phyloP scores from a whole-genome alignment of 2,797 vertebrate species.

The Malurus splendens region DNA sequence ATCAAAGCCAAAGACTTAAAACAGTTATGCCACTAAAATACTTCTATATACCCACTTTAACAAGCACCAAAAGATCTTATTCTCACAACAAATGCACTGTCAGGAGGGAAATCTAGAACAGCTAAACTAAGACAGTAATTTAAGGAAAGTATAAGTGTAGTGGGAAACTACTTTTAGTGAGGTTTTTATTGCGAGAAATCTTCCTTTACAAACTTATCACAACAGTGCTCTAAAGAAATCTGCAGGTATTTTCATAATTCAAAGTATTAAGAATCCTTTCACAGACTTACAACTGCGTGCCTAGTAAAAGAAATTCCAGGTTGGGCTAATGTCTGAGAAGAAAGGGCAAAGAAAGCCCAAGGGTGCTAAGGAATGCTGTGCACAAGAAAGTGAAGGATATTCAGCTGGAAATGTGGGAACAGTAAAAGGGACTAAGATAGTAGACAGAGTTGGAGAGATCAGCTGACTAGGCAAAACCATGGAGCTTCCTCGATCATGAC shows the following conservation, averaged over 20 bases:
- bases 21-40: not conserved
- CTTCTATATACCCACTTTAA: not conserved
- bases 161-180: not conserved
- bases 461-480: not conserved
- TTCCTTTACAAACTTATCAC: not conserved
- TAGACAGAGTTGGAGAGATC: not conserved
- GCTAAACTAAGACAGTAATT: not conserved
- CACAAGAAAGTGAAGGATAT: not conserved
- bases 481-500: rapidly evolving
- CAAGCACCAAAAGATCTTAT: not conserved
- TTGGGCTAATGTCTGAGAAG: not conserved
- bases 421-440: not conserved
- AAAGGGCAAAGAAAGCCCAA: not conserved
- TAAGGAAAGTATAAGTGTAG: not conserved
- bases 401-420: rapidly evolving
- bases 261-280: not conserved
- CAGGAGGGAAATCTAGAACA: not conserved
- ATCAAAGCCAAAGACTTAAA: not conserved
- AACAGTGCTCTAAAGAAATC: not conserved
- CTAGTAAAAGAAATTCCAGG: not conserved
- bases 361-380: not conserved
- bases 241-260: not conserved
- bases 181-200: not conserved
- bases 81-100: not conserved
- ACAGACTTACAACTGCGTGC: not conserved